Evolutionary conservation across 2,888 invertebrate species (phyloP).

Genomic region (Chironomus riparius): DNA sequence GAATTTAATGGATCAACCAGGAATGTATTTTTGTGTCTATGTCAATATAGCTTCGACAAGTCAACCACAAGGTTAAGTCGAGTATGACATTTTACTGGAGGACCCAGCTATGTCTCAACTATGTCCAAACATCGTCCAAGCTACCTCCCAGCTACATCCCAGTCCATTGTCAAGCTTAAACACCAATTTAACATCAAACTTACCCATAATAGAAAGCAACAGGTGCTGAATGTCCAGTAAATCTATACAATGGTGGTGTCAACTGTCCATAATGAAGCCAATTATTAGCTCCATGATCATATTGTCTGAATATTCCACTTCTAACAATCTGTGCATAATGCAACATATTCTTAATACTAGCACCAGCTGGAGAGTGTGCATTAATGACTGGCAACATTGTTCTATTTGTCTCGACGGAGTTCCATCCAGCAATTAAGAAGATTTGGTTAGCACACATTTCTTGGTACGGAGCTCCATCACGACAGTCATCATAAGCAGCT

Average conservation of each 20-base stretch:
- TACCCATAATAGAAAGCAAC: conserved; percentile 47
- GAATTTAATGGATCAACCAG: too few relatives aligned
- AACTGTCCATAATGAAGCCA: conserved; percentile 32
- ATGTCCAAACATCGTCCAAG: too few relatives aligned
- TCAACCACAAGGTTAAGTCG: too few relatives aligned
- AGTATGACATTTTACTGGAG: too few relatives aligned
- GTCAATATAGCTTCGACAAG: too few relatives aligned
- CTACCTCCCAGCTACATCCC: too few relatives aligned
- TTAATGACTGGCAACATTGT: conserved; percentile 43
- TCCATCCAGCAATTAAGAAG: conserved; percentile 53
- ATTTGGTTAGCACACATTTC: conserved; percentile 51
- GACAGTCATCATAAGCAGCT: conserved; percentile 43
- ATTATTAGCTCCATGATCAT: conserved; percentile 44
- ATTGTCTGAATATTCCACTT: conserved; percentile 39
- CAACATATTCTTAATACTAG: conserved; percentile 40
- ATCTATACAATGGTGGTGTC: conserved; percentile 47
- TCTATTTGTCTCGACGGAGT: conserved; percentile 49
- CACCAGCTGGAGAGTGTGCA: conserved; percentile 43
- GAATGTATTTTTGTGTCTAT: too few relatives aligned
- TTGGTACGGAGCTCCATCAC: conserved; percentile 45
- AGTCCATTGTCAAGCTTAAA: too few relatives aligned
- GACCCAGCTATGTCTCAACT: too few relatives aligned
- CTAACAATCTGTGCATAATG: conserved; percentile 22
- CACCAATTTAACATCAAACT: too few relatives aligned
- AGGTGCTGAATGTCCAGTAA: conserved; percentile 46